These are phyloP conservation scores for Lindbergichthys nudifrons DNA, from an alignment of 2,797 vertebrate genomes.

Conservation along the genomic window DNA sequence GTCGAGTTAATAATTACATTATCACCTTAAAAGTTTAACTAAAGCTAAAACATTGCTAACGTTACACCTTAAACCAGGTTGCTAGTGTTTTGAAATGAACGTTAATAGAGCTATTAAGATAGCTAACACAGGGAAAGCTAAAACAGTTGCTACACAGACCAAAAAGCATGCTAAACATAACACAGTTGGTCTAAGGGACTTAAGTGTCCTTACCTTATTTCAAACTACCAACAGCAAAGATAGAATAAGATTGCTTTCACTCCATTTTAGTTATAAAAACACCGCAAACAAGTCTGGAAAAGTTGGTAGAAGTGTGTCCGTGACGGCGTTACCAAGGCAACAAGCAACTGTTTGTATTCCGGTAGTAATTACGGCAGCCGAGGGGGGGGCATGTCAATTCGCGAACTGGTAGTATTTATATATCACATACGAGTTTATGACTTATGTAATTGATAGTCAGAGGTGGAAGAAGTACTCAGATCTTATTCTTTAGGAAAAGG, in stretches of 20 bases:
- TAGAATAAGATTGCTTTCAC: not conserved
- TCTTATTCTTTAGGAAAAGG: too few relatives aligned
- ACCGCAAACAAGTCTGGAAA: accelerated
- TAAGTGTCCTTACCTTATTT: slow-evolving; percentile 21
- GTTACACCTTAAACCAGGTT: not conserved
- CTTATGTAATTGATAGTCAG: not conserved
- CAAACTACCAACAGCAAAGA: not conserved
- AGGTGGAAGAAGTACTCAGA: too few relatives aligned
- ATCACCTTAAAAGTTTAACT: not conserved
- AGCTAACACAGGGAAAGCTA: not conserved
- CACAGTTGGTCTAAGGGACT: not conserved
- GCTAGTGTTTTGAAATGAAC: not conserved
- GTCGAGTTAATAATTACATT: not conserved
- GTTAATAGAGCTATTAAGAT: not conserved
- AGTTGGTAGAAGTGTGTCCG: not conserved
- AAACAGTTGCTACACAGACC: not conserved
- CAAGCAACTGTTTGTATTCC: slow-evolving; percentile 17
- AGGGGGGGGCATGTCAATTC: slow-evolving; percentile 37
- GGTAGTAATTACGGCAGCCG: slow-evolving; percentile 54
- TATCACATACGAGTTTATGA: not conserved
- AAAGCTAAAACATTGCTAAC: not conserved
- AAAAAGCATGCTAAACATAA: not conserved
- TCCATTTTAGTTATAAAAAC: not conserved
- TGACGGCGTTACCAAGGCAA: slow-evolving; percentile 27
- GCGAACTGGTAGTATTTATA: not conserved